Conservation (phyloP, 2,797 vertebrate species). For the Amblyraja radiata region DNA sequence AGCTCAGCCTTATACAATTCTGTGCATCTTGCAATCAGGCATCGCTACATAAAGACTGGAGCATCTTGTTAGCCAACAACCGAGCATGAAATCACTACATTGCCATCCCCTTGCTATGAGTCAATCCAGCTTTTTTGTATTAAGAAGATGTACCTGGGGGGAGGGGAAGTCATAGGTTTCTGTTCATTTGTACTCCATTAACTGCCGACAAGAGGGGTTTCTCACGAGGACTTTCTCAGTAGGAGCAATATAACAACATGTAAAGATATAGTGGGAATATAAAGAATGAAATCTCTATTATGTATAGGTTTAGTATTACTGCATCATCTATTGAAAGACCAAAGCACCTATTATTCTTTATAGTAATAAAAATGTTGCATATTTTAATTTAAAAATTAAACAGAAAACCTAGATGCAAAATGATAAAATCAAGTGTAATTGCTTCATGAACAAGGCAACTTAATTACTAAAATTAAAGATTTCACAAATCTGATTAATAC, state of each 20-base stretch:
- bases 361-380: background rate
- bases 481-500: background rate
- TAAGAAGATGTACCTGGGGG: conserved; percentile 23
- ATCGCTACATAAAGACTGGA: conserved; percentile 64
- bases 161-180: conserved; percentile 17
- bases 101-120: conserved; percentile 58
- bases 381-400: background rate
- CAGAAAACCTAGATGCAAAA: background rate
- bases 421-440: background rate
- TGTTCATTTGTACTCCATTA: conserved; percentile 33
- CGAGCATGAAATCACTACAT: conserved; percentile 70
- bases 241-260: background rate
- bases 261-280: background rate
- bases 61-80: conserved; percentile 75
- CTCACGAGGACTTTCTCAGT: conserved; percentile 12
- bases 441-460: background rate
- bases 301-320: background rate
- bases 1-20: conserved; percentile 54
- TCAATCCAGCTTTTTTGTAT: conserved; percentile 62
- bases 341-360: background rate
- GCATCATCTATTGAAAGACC: background rate
- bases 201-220: conserved; percentile 12
- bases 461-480: background rate
- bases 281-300: background rate
- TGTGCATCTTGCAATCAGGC: conserved; percentile 55